Conservation (phyloP, 2,113 vertebrate genomes). For the Bagarius yarrelli region DNA sequence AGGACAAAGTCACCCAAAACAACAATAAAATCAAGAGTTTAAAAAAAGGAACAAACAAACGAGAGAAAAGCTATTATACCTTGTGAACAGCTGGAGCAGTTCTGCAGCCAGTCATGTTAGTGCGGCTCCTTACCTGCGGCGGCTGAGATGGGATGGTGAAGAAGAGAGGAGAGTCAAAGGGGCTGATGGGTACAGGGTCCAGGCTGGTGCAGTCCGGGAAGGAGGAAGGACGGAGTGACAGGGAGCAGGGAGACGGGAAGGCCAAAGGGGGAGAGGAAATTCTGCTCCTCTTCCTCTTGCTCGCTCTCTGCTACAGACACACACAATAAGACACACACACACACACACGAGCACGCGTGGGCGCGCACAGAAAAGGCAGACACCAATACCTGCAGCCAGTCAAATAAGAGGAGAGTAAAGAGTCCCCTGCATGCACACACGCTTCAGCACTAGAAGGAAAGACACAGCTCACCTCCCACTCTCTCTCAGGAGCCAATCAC, state of each 20-base stretch:
- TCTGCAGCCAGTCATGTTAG: conserved; percentile 44
- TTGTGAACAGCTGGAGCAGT: conserved; percentile 42
- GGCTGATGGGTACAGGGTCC: conserved; percentile 64
- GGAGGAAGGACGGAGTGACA: conserved; percentile 72
- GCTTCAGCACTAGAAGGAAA: conserved; percentile 68
- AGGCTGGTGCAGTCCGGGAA: conserved; percentile 68
- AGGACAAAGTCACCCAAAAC: conserved; percentile 1
- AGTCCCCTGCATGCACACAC: conserved; percentile 69
- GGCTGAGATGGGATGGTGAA: conserved; percentile 68
- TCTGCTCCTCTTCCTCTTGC: conserved; percentile 61
- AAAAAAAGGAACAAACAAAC: conserved; percentile 6
- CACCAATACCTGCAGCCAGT: conserved; percentile 73
- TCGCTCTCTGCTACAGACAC: conserved; percentile 65
- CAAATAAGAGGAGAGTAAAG: conserved; percentile 70
- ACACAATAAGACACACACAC: conserved; percentile 44
- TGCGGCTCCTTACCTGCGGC: conserved; percentile 69
- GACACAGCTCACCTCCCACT: conserved; percentile 65
- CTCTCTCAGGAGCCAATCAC: conserved; percentile 63
- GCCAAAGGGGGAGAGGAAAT: conserved; percentile 73
- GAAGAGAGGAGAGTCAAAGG: conserved; percentile 77
- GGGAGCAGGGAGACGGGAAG: conserved; percentile 76
- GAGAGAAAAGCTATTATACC: conserved; percentile 36
- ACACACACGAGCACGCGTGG: conserved; percentile 52
- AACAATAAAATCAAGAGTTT: not conserved
- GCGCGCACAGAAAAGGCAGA: conserved; percentile 56